A percentile compares a stretch with the other conserved stretches of the same genome.
These are phyloP conservation scores for Piscicola geometra DNA, from an alignment of 2,888 invertebrate genomes.

Conservation along the genomic window DNA sequence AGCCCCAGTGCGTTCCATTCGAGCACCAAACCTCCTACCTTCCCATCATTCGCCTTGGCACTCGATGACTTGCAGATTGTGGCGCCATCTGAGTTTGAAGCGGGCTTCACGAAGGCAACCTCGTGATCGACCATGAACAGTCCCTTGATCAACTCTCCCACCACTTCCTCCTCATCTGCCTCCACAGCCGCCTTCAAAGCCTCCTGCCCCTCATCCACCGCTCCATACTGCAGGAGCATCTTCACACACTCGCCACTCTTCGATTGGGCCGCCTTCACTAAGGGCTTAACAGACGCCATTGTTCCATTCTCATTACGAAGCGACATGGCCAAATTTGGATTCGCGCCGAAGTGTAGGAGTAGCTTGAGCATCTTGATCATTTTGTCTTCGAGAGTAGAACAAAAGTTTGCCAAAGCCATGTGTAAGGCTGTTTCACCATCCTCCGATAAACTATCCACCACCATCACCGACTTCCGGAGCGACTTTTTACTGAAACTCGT, in stretches of 20 bases:
- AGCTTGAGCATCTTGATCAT: conserved; percentile 46
- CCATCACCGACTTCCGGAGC: conserved; percentile 5
- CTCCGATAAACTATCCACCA: conserved; percentile 15
- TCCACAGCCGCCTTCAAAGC: conserved; percentile 74
- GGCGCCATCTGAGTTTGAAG: too few relatives aligned
- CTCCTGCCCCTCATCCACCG: conserved; percentile 75
- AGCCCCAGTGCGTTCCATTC: conserved; percentile 77
- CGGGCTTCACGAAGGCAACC: conserved; percentile 56
- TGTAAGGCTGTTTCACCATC: conserved; percentile 52
- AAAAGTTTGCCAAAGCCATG: conserved; percentile 63
- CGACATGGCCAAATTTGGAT: conserved; percentile 69
- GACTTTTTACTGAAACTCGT: too few relatives aligned
- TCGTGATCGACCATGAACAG: conserved; percentile 74
- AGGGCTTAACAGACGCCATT: conserved; percentile 45
- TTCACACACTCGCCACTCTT: conserved; percentile 71
- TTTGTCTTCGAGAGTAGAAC: background rate
- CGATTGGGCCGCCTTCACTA: conserved; percentile 69
- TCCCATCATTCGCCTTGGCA: background rate
- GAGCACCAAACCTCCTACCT: conserved; percentile 56
- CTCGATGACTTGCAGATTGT: background rate
- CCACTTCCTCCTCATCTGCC: conserved; percentile 66
- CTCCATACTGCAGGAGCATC: conserved; percentile 72
- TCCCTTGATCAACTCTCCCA: conserved; percentile 70
- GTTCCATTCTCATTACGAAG: conserved; percentile 45
- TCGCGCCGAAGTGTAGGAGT: conserved; percentile 73